Conservation (phyloP, 2,113 vertebrate genomes). For the Aegypius monachus region DNA sequence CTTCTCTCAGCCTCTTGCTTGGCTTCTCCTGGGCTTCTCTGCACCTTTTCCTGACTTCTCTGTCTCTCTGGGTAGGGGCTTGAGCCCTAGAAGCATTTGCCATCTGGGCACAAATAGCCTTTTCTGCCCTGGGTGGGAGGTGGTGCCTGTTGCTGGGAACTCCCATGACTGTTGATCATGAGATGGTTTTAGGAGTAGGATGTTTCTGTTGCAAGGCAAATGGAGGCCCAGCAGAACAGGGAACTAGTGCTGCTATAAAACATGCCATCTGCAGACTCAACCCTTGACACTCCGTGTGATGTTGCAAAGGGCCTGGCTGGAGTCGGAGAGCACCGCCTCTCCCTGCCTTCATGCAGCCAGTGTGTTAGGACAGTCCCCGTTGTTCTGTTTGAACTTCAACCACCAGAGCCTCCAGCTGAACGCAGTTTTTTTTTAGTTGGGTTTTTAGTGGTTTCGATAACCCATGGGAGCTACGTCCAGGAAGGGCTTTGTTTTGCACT, state of each 20-base stretch:
- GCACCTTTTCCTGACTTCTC: background rate
- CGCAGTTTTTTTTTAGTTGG: background rate
- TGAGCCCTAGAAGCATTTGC: background rate
- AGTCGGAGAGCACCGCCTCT: background rate
- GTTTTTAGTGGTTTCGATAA: background rate
- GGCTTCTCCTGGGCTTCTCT: background rate
- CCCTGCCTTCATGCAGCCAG: background rate
- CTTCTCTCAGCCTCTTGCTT: slow-evolving; percentile 23
- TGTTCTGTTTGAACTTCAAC: background rate
- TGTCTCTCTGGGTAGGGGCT: background rate
- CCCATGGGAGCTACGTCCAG: background rate
- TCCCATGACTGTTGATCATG: rapidly evolving
- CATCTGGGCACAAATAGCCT: background rate
- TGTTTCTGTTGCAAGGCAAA: background rate
- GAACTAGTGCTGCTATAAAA: background rate
- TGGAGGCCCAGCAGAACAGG: background rate
- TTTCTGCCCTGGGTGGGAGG: background rate
- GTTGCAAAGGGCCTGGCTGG: background rate
- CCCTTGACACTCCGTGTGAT: background rate
- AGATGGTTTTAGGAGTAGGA: background rate
- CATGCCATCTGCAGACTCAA: background rate
- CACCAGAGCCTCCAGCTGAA: background rate
- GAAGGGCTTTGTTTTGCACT: background rate
- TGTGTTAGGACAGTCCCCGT: rapidly evolving
- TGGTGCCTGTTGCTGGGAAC: background rate